Conservation (phyloP, 2,113 vertebrate genomes). For the Microtus richardsoni region DNA sequence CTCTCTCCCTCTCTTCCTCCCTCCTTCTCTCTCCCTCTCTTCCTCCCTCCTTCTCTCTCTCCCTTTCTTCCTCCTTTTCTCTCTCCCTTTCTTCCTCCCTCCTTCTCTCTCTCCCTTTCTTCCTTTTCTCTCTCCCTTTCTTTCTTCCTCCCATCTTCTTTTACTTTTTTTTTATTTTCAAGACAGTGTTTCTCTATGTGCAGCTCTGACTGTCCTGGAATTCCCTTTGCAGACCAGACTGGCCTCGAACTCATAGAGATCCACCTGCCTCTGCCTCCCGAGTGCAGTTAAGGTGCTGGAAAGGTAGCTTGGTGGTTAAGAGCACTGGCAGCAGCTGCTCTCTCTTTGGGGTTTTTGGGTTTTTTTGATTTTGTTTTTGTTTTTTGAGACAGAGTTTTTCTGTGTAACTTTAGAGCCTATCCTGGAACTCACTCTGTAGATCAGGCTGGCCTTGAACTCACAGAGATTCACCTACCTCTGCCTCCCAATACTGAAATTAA, state of each 20-base stretch:
- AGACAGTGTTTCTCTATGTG: neutral
- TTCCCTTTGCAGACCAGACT: neutral
- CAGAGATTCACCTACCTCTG: too few species aligned
- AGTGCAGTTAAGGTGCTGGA: neutral
- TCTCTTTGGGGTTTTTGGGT: too few species aligned
- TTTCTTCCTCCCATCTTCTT: neutral
- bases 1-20: neutral
- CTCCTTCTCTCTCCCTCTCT: neutral
- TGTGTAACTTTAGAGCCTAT: too few species aligned
- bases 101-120: rapidly evolving
- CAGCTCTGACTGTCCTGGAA: neutral
- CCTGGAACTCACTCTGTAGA: too few species aligned
- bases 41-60: neutral
- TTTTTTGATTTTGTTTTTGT: too few species aligned
- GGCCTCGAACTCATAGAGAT: neutral
- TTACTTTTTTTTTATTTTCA: neutral
- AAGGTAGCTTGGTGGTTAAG: too few species aligned
- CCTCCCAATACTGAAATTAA: too few species aligned
- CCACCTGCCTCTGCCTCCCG: neutral
- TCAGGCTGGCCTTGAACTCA: too few species aligned
- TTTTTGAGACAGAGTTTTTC: too few species aligned
- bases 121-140: neutral
- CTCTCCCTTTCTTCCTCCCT: neutral
- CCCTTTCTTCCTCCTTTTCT: neutral
- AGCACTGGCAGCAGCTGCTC: too few species aligned